Evolutionary conservation across 2,888 invertebrate species (phyloP).

Genomic region (Junonia oenone): DNA sequence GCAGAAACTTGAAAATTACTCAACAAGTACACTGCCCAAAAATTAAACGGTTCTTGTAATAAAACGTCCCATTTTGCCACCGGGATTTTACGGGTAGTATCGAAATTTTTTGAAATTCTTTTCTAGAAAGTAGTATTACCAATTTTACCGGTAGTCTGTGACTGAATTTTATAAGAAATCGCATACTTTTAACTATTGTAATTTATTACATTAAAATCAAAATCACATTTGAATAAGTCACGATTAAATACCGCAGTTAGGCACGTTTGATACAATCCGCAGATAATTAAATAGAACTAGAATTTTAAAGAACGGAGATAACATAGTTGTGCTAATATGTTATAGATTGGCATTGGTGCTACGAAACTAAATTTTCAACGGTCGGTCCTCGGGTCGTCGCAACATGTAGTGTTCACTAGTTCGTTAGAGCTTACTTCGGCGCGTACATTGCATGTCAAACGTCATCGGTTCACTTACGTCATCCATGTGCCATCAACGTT

Average conservation of each 20-base stretch:
- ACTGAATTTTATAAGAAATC: conserved; percentile 74
- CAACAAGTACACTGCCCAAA: conserved; percentile 59
- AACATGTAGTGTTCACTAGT: conserved; percentile 44
- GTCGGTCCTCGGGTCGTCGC: conserved; percentile 26
- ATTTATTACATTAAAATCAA: conserved; percentile 52
- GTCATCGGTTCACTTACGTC: conserved; percentile 40
- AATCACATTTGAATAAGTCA: conserved; percentile 51
- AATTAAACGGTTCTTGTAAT: conserved; percentile 42
- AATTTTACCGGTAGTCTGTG: conserved; percentile 72
- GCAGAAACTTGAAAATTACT: conserved; percentile 35
- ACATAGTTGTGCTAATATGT: conserved; percentile 59
- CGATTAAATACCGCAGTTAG: conserved; percentile 42
- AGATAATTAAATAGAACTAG: conserved; percentile 57
- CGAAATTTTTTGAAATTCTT: conserved; percentile 64
- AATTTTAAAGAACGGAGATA: conserved; percentile 53
- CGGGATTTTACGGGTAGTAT: conserved; percentile 52
- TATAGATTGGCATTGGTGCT: conserved; percentile 70
- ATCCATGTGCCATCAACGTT: conserved; percentile 62
- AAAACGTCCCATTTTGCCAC: conserved; percentile 45
- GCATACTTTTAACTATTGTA: conserved; percentile 66
- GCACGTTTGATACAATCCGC: conserved; percentile 48
- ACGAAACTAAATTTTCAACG: conserved; percentile 40
- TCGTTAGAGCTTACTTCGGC: conserved; percentile 59
- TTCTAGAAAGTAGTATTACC: conserved; percentile 68
- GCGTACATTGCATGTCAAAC: conserved; percentile 47